Base-by-base conservation (phyloP, 2,888 invertebrate species). In the Pterobdella sp. region DNA sequence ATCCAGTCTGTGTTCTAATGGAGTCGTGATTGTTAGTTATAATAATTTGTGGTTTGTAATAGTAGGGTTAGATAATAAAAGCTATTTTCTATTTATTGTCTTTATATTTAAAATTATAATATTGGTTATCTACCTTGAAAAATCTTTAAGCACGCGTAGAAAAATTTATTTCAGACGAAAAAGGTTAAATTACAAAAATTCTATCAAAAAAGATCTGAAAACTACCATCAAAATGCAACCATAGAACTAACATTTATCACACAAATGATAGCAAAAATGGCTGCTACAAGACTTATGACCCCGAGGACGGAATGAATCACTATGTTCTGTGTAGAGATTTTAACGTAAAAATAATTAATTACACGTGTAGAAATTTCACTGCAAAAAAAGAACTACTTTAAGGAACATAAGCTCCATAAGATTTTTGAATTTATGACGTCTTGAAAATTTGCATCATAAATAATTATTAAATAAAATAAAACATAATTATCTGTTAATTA, bases 221-320 rank as follows among this genome's bases (percentile, higher is more conserved):
- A 14, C 7, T 42, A 42, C 18, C n/a, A 42, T 14, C 42, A 18
- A 42, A 42, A 18, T 18, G 42, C 18, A 42, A 18, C 18, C 10
- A n/a, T 31, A 65, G 18, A 29, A 49, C 74, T 74, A 26, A 75
- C 75, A 72, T 72, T 72, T 22, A 72, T 63, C 26, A 74, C 60
- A 49, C 67, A 68, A 42, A 75, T 66, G 32, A 75, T 63, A 22
- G 73, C 74, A 42, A 74, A 66, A 10, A 74, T 52, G 14, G 71
- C 74, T 22, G 65, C 73, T 34, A 74, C 68, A n/a, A 75, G 18
- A 66, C 73, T 34, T 4, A 68, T 31, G 26, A 75, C 29, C 37
- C 68, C 68, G 18, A 74, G 42, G n/a, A 70, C 10, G 3, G 66
- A 18, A 22, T 73, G 66, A 10, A 74, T 35, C 10, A 74, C 42